A percentile compares a stretch with the other conserved stretches of the same genome.
phyloP scores from a whole-genome alignment of 2,888 invertebrate genomes.

The Drosophila ustulata region DNA sequence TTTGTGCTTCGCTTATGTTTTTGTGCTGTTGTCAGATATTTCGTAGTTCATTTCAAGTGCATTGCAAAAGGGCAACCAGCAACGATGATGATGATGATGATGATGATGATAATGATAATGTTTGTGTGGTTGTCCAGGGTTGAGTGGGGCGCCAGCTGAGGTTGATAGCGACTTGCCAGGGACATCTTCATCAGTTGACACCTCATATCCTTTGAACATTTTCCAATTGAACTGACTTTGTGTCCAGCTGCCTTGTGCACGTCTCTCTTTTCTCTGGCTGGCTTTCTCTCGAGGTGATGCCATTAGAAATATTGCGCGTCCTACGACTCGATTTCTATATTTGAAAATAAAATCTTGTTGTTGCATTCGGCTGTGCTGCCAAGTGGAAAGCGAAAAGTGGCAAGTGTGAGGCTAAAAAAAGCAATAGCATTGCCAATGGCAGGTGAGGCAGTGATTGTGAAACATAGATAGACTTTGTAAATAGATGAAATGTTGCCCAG shows the following conservation, averaged over 20 bases:
- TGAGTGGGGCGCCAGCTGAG: constrained; percentile 7
- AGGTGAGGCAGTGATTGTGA: constrained; percentile 62
- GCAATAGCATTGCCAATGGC: constrained; percentile 31
- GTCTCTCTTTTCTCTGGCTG: constrained; percentile 4
- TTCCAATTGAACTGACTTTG: constrained; percentile 68
- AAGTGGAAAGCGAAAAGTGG: constrained; percentile 47
- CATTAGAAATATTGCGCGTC: constrained; percentile 77
- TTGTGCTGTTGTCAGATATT: constrained; percentile 13
- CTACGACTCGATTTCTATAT: constrained; percentile 70
- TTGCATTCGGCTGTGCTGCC: constrained; percentile 57
- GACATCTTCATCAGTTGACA: constrained; percentile 69
- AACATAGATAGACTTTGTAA: constrained; percentile 75
- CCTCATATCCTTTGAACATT: constrained; percentile 76
- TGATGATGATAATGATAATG: constrained; percentile 33
- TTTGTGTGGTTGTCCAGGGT: constrained; percentile 18
- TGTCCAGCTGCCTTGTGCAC: constrained; percentile 9
- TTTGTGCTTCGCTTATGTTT: constrained; percentile 22
- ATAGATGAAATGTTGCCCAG: constrained; percentile 68
- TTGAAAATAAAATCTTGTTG: constrained; percentile 72
- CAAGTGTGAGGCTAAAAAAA: constrained; percentile 8
- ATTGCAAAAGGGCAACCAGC: constrained; percentile 13
- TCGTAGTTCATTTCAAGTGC: constrained; percentile 20
- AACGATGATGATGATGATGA: constrained; percentile 16
- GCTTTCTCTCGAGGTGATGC: constrained; percentile 33
- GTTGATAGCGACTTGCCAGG: constrained; percentile 30